Percentiles rank a stretch among this genome's conserved stretches.
Conservation (phyloP, 2,888 invertebrate species). For the Cotesia congregata region DNA sequence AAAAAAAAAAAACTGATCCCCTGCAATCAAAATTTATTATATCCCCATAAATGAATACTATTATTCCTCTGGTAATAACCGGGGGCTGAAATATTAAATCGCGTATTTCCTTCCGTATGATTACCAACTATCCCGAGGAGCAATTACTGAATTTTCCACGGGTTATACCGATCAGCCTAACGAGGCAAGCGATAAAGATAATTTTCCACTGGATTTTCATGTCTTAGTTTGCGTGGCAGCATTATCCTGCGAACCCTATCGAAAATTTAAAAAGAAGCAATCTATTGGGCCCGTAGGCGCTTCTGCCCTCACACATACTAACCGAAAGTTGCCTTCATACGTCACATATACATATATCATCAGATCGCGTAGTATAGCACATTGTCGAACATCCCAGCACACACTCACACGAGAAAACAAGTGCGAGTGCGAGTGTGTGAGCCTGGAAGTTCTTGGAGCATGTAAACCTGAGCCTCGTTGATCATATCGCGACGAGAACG, state of each 20-base stretch:
- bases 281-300: constrained; percentile 23
- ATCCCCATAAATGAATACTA: neutral
- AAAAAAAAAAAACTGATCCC: neutral
- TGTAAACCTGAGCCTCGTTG: constrained; percentile 26
- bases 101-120: constrained; percentile 33
- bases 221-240: constrained; percentile 16
- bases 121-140: constrained; percentile 25
- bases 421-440: neutral
- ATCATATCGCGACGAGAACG: constrained; percentile 43
- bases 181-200: constrained; percentile 38
- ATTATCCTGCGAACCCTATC: neutral
- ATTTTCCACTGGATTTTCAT: constrained; percentile 27
- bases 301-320: neutral
- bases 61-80: neutral
- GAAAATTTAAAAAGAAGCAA: constrained; percentile 30
- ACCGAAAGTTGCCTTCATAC: neutral
- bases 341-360: constrained; percentile 5
- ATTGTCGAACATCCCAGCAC: neutral
- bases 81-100: constrained; percentile 23
- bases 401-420: neutral
- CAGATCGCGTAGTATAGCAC: neutral
- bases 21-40: neutral
- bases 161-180: constrained; percentile 25
- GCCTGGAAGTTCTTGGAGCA: neutral
- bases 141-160: constrained; percentile 39